Evolutionary conservation across 2,113 vertebrate species (phyloP).

Genomic region (Eolophus roseicapilla): DNA sequence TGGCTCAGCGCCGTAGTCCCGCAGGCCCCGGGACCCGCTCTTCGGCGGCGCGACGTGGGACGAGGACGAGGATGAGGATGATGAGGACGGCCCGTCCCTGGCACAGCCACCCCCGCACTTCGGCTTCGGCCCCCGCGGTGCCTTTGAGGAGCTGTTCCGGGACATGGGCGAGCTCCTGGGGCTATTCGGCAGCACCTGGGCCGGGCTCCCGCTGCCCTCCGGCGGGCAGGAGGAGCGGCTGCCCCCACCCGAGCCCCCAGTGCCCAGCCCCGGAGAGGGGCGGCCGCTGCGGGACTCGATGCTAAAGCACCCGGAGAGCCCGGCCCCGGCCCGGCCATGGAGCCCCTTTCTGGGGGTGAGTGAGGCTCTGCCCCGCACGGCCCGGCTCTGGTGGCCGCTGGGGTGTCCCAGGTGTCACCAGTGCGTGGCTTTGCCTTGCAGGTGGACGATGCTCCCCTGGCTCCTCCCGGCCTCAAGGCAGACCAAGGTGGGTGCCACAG

Average conservation of each 20-base stretch:
- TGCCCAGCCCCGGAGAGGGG: background rate
- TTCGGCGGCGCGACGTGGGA: background rate
- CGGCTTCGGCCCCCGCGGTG: background rate
- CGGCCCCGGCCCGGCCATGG: slow-evolving; percentile 2
- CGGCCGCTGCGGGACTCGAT: slow-evolving; percentile 72
- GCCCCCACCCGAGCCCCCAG: background rate
- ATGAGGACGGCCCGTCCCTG: background rate
- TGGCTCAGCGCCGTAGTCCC: background rate
- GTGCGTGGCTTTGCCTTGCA: slow-evolving; percentile 31
- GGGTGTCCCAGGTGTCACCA: fast-evolving
- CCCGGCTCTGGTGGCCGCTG: fast-evolving
- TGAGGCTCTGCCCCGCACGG: background rate
- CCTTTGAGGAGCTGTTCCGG: slow-evolving; percentile 23
- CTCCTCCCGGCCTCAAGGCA: slow-evolving; percentile 21
- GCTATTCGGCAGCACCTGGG: background rate
- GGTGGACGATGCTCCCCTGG: slow-evolving; percentile 37
- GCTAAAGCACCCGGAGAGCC: slow-evolving; percentile 73
- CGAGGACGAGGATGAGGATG: background rate
- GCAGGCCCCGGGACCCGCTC: slow-evolving; percentile 10
- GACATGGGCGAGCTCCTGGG: slow-evolving; percentile 26
- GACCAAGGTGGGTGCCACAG: slow-evolving; percentile 62
- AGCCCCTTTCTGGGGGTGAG: slow-evolving; percentile 59
- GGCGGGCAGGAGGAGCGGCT: background rate
- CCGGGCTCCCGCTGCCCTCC: slow-evolving; percentile 19
- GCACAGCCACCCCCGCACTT: background rate